Percentiles rank a stretch among this genome's conserved stretches.
Conservation (phyloP, 2,888 invertebrate species). For the Plagiodera versicolora region DNA sequence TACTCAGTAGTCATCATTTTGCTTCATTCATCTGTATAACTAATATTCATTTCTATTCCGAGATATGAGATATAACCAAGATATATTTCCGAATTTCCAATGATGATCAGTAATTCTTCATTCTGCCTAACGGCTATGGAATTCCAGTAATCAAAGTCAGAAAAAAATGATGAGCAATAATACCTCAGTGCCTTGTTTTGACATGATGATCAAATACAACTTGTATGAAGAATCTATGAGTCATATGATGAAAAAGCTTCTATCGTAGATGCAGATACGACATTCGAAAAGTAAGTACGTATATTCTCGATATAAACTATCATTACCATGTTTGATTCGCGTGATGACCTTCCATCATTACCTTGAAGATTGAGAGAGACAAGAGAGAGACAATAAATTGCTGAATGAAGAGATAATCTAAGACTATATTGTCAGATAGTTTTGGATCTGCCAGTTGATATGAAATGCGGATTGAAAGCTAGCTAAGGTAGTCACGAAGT, state of each 20-base stretch:
- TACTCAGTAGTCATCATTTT: no score
- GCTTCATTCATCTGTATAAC: no score
- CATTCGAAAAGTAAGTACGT: background rate
- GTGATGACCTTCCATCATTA: no score
- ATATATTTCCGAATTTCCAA: background rate
- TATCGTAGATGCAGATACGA: background rate
- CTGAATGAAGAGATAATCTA: no score
- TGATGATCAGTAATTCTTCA: background rate
- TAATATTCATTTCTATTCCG: no score
- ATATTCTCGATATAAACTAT: background rate
- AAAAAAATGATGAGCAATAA: conserved; percentile 5
- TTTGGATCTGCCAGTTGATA: no score
- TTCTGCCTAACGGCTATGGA: background rate
- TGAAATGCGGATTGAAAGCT: no score
- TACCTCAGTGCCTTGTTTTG: background rate
- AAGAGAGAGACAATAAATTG: no score
- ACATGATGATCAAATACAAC: background rate
- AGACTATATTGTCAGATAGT: no score
- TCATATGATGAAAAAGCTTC: background rate
- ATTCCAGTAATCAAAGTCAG: background rate
- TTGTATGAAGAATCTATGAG: background rate
- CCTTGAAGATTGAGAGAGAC: no score
- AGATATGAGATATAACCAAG: no score
- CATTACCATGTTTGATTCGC: background rate
- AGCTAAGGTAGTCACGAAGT: no score